Evolutionary conservation across 2,888 invertebrate species (phyloP).

Genomic region (Encarsia formosa): DNA sequence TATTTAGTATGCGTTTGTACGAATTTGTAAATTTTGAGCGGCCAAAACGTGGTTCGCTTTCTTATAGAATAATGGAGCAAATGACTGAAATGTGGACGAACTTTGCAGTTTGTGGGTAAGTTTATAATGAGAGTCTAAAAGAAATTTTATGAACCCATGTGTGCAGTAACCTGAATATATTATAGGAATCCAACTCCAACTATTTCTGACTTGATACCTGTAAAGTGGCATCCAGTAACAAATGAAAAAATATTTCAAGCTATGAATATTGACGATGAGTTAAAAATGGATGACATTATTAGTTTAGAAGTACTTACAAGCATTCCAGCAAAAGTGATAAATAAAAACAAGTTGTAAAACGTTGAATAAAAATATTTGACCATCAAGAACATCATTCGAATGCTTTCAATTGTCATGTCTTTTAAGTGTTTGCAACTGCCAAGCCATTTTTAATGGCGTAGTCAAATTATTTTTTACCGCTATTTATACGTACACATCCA

Average conservation of each 20-base stretch:
- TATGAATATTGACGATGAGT: conserved; percentile 35
- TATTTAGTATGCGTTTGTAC: conserved; percentile 35
- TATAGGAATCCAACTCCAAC: conserved; percentile 42
- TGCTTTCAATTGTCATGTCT: too few relatives aligned
- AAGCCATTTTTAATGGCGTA: too few relatives aligned
- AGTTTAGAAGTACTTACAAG: conserved; percentile 23
- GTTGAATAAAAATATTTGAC: too few relatives aligned
- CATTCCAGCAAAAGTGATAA: too few relatives aligned
- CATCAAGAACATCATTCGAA: too few relatives aligned
- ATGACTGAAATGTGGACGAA: conserved; percentile 45
- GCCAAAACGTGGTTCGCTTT: conserved; percentile 20
- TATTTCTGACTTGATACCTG: conserved; percentile 25
- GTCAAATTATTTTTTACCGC: too few relatives aligned
- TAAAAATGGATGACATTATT: conserved; percentile 30
- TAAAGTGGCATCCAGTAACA: conserved; percentile 38
- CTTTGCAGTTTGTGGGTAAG: conserved; percentile 47
- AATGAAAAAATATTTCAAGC: conserved; percentile 28
- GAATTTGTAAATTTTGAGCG: conserved; percentile 24
- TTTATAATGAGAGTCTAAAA: neutral
- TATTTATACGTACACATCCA: too few relatives aligned
- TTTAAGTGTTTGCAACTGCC: too few relatives aligned
- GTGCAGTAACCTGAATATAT: neutral
- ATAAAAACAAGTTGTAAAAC: too few relatives aligned
- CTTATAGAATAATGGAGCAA: conserved; percentile 34
- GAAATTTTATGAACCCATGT: neutral